These are phyloP conservation scores for Rallus limicola DNA, from an alignment of 2,113 vertebrate genomes.

Conservation along the genomic window DNA sequence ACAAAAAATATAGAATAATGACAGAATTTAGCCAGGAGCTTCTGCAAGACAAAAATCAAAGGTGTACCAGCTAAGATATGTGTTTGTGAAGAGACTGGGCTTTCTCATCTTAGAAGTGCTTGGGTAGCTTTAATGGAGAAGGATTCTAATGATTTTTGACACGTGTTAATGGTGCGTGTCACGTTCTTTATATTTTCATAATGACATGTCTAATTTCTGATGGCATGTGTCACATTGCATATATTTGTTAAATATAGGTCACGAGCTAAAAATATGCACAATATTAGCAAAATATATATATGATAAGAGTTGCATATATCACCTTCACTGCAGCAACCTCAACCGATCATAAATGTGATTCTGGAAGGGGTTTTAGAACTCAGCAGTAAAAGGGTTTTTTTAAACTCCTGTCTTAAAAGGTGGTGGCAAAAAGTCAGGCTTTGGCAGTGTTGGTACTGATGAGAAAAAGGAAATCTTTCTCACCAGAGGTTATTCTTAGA, in stretches of 20 bases:
- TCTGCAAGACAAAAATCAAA: neutral
- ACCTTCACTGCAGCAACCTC: neutral
- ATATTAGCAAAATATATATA: constrained; percentile 1
- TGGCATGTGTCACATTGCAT: constrained; percentile 44
- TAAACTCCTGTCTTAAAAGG: neutral
- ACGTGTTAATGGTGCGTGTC: constrained; percentile 67
- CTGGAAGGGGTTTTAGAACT: neutral
- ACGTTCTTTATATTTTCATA: neutral
- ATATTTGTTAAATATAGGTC: constrained; percentile 45
- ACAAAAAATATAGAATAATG: neutral
- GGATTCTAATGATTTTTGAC: constrained; percentile 46
- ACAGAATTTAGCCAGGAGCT: neutral
- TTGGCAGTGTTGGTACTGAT: neutral
- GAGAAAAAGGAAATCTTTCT: neutral
- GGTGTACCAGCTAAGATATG: neutral
- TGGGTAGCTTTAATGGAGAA: constrained; percentile 13
- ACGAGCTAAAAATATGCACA: neutral
- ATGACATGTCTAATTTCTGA: constrained; percentile 22
- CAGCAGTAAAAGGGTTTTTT: neutral
- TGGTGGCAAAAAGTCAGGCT: neutral
- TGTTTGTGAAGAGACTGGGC: neutral
- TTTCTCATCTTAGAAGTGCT: neutral
- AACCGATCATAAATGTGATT: neutral
- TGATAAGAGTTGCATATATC: neutral
- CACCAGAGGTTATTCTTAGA: neutral